A percentile compares a stretch with the other conserved stretches of the same genome.
Conservation (phyloP, 2,797 vertebrate species). For the Notolabrus celidotus region DNA sequence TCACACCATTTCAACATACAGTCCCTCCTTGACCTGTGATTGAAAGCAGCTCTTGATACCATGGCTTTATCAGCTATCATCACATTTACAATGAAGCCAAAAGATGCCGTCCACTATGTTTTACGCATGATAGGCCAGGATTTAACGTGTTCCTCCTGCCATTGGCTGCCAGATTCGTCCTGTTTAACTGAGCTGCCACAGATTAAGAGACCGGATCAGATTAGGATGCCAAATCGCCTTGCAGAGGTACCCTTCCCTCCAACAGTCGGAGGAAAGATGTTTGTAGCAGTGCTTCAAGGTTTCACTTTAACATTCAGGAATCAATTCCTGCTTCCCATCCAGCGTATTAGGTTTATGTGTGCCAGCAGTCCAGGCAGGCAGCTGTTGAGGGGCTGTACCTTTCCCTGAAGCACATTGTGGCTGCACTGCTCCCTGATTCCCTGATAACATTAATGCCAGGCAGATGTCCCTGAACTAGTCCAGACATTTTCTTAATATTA, state of each 20-base stretch:
- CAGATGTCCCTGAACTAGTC: conserved; percentile 82
- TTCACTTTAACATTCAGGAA: conserved; percentile 78
- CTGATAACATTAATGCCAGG: conserved; percentile 83
- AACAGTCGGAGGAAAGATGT: conserved; percentile 31
- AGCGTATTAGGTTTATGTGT: conserved; percentile 76
- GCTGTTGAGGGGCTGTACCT: conserved; percentile 76
- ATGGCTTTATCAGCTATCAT: conserved; percentile 43
- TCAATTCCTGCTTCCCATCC: conserved; percentile 75
- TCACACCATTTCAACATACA: conserved; percentile 41
- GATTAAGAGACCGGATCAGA: conserved; percentile 65
- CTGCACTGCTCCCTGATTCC: conserved; percentile 78
- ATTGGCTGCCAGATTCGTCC: conserved; percentile 46
- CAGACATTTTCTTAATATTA: conserved; percentile 76
- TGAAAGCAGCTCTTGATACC: conserved; percentile 44
- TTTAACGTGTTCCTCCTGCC: conserved; percentile 58
- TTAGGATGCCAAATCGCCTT: conserved; percentile 48
- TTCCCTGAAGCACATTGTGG: conserved; percentile 81
- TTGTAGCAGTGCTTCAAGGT: conserved; percentile 63
- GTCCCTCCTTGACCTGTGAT: conserved; percentile 55
- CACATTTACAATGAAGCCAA: conserved; percentile 35
- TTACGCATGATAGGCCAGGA: conserved; percentile 32
- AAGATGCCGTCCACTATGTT: conserved; percentile 46
- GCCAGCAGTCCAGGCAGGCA: conserved; percentile 75
- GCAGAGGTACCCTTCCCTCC: conserved; percentile 31
- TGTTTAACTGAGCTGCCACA: conserved; percentile 53